Evolutionary conservation across 1,140 invertebrate species (phyloP), one percentile per base, ranked within the genome.

Genomic region (Brachionus plicatilis): DNA sequence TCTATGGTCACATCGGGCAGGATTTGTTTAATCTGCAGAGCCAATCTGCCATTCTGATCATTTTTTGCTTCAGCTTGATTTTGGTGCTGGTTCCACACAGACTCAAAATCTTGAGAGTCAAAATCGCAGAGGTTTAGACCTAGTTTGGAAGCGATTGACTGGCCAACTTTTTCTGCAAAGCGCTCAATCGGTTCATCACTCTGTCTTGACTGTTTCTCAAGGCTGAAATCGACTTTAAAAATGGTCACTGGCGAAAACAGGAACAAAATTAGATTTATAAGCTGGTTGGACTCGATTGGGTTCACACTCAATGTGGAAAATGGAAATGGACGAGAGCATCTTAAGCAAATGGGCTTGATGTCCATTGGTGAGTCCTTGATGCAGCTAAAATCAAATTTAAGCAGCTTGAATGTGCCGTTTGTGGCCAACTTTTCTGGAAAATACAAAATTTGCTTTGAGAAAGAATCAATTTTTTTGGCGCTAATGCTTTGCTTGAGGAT

Each of bases 1-100:
- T 65, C 79, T 33, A 82, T n/a, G 5, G 79, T 65, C 41, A 68
- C 79, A 68, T 82, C 50, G n/a, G 79, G 79, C 33, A 82, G 41
- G 24, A 82, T 82, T 20, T 82, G 53, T 68, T 65, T 82, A 17
- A 82, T 68, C 37, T 82, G 53, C 53, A 65, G 7, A 4, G 79
- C 79, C 9, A 82, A 24, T 41, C 41, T 72, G 8, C 14, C 17
- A 72, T 41, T 43, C 17, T 20, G 33, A 9, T 17, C 37, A 43
- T 72, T 43, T 72, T 72, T 72, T 17, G 11, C n/a, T 20, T 43
- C 14, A 43, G 8, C 41, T 43, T 41, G 17, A 17, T 43, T 68
- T 11, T 68, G 66, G 14, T 41, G 12, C 27, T 68, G 27, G 33
- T 33, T 37, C 66, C 66, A 68, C 27, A 68, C 66, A 33, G 27